These are phyloP conservation scores for Grus americana DNA, from an alignment of 2,113 vertebrate species.

Conservation along the genomic window DNA sequence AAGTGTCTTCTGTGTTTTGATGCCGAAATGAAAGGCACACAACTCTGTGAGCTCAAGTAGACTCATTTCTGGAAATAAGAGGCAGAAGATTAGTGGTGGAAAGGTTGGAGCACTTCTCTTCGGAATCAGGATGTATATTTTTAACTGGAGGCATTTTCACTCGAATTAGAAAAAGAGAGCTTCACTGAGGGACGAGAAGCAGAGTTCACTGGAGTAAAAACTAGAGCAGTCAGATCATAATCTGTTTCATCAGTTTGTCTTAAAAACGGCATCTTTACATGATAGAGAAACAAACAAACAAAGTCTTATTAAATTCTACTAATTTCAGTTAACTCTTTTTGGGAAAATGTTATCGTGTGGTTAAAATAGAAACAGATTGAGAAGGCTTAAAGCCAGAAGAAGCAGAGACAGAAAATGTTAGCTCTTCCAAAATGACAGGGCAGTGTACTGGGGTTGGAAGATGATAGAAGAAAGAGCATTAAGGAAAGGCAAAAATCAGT, in stretches of 20 bases:
- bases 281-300: neutral
- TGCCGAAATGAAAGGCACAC: neutral
- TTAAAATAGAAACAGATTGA: neutral
- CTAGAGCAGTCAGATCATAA: neutral
- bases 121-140: neutral
- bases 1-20: neutral
- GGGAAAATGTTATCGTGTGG: neutral
- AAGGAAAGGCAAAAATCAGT: neutral
- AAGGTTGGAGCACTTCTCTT: neutral
- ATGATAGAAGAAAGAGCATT: neutral
- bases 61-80: neutral
- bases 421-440: neutral
- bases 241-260: neutral
- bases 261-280: neutral
- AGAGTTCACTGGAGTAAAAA: neutral
- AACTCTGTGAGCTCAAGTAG: neutral
- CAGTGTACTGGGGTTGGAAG: neutral
- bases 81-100: neutral
- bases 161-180: neutral
- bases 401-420: neutral
- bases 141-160: neutral
- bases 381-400: neutral
- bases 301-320: neutral
- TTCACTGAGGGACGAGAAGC: neutral
- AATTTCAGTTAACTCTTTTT: neutral